Conservation (phyloP, 2,888 invertebrate species). For the Agapostemon virescens region DNA sequence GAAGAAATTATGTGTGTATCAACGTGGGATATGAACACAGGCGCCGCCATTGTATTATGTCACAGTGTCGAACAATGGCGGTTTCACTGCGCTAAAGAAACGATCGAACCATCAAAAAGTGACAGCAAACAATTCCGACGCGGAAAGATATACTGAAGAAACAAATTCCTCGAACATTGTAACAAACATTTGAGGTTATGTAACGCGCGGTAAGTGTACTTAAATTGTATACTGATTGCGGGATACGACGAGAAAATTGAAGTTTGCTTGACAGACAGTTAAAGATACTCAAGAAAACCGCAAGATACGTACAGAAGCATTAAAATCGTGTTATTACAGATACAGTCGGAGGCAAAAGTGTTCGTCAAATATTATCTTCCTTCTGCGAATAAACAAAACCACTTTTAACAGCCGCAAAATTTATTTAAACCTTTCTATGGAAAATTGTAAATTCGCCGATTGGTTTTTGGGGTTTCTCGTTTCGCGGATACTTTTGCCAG, state of each 20-base stretch:
- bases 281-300: constrained; percentile 23
- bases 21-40: neutral
- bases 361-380: neutral
- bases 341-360: neutral
- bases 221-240: neutral
- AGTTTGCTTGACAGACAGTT: constrained; percentile 18
- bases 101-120: neutral
- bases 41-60: neutral
- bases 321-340: neutral
- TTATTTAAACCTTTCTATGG: neutral
- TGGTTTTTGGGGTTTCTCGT: neutral
- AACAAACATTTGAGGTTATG: constrained; percentile 3
- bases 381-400: neutral
- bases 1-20: neutral
- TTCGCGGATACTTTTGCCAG: neutral
- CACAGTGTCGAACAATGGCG: neutral
- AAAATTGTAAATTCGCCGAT: neutral
- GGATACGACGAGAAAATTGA: neutral
- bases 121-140: neutral
- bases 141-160: neutral
- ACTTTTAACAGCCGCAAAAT: neutral
- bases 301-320: constrained; percentile 11
- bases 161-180: neutral
- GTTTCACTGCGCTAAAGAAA: neutral
- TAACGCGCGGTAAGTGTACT: constrained; percentile 14